A percentile compares a stretch with the other conserved stretches of the same genome.
Evolutionary conservation across 2,888 invertebrate species (phyloP).

Genomic region (Thera britannica): DNA sequence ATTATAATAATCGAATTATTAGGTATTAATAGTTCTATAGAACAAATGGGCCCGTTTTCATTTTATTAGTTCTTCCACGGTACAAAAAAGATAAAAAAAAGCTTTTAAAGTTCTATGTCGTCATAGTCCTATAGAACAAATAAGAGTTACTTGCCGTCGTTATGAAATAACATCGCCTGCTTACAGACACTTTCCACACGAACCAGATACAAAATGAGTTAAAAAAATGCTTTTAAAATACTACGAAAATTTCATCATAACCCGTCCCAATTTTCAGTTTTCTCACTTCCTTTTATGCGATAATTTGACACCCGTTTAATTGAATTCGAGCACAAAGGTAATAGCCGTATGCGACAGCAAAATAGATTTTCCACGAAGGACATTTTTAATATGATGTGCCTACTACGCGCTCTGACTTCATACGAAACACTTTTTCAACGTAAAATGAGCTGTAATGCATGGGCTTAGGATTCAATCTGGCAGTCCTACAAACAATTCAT

Average conservation of each 20-base stretch:
- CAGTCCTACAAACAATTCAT: not conserved
- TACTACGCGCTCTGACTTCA: conserved; percentile 4
- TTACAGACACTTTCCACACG: no score
- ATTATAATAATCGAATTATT: no score
- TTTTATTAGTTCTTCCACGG: no score
- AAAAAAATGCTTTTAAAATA: not conserved
- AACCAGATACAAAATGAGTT: no score
- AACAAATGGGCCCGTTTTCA: no score
- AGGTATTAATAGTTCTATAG: no score
- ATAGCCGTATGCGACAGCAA: conserved; percentile 49
- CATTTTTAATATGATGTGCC: conserved; percentile 37
- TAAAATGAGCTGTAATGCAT: not conserved
- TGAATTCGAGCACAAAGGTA: conserved; percentile 46
- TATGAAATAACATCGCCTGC: no score
- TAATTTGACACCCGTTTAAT: conserved; percentile 52
- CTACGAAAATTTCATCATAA: conserved; percentile 16
- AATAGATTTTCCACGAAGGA: conserved; percentile 54
- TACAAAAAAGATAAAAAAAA: no score
- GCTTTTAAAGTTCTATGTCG: no score
- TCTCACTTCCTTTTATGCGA: conserved; percentile 12
- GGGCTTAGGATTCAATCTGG: not conserved
- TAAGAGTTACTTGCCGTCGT: no score
- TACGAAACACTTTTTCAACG: not conserved
- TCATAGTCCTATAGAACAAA: no score
- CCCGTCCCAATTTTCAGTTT: conserved; percentile 7